Evolutionary conservation across 2,113 vertebrate species (phyloP).

Genomic region (Rhabdornis inornatus): DNA sequence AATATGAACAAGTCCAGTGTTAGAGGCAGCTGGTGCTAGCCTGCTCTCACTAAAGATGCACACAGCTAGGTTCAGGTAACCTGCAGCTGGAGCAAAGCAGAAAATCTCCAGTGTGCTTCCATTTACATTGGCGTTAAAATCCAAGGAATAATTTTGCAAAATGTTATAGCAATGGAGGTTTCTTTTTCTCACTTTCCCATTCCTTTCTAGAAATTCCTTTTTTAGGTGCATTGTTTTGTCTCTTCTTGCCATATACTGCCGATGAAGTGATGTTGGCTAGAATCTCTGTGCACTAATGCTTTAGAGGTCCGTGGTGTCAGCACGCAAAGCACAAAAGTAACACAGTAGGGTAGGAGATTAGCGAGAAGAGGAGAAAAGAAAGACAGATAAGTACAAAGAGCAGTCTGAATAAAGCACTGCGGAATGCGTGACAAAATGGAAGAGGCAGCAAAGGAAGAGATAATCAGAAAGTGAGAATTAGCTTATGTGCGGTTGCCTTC

Average conservation of each 20-base stretch:
- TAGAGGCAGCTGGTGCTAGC: neutral
- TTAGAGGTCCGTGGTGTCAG: neutral
- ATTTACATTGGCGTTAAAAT: neutral
- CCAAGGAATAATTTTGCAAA: neutral
- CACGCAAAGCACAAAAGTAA: neutral
- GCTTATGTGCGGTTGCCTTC: fast-evolving
- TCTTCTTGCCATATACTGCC: neutral
- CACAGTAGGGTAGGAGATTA: neutral
- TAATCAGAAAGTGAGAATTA: neutral
- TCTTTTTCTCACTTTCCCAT: neutral
- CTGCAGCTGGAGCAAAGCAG: neutral
- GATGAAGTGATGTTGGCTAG: neutral
- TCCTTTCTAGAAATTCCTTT: neutral
- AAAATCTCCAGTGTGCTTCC: neutral
- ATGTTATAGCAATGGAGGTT: neutral
- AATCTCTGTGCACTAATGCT: neutral
- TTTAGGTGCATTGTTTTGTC: neutral
- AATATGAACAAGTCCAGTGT: neutral
- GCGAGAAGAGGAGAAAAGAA: neutral
- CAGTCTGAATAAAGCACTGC: neutral
- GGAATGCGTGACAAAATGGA: neutral
- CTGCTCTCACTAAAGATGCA: neutral
- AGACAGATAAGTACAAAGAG: neutral
- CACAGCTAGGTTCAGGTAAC: neutral
- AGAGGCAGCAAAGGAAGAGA: neutral